Percentiles rank a stretch among this genome's conserved stretches.
These are phyloP conservation scores for Campoplex nolae DNA, from an alignment of 2,888 invertebrate genomes.

Conservation along the genomic window DNA sequence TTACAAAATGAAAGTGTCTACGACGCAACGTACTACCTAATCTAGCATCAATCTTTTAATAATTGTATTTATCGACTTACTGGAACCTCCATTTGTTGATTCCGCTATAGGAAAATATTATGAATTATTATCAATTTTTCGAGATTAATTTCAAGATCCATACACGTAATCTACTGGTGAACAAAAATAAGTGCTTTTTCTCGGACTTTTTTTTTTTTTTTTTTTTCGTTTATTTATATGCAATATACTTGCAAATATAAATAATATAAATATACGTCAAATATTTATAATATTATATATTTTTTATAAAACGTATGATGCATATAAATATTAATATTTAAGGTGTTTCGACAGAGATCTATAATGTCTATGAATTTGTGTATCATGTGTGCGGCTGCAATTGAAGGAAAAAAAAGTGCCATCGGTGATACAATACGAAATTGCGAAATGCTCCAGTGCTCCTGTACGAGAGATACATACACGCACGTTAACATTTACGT, in stretches of 20 bases:
- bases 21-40: constrained; percentile 57
- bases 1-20: constrained; percentile 65
- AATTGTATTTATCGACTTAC: constrained; percentile 85
- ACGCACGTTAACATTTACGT: constrained; percentile 33
- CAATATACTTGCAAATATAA: neutral
- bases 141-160: constrained; percentile 22
- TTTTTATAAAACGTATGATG: neutral
- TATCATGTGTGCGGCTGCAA: constrained; percentile 51
- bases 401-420: constrained; percentile 55
- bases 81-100: constrained; percentile 90
- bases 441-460: constrained; percentile 43
- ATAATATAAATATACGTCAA: neutral
- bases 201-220: neutral
- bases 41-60: constrained; percentile 79
- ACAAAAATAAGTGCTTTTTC: constrained; percentile 52
- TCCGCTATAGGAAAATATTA: constrained; percentile 87
- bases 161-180: constrained; percentile 57
- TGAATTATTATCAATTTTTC: constrained; percentile 82
- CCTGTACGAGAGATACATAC: constrained; percentile 47
- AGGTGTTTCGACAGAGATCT: constrained; percentile 6
- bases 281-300: constrained; percentile 7
- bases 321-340: constrained; percentile 7
- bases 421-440: constrained; percentile 46
- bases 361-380: constrained; percentile 7
- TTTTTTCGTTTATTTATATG: constrained; percentile 19